Base-by-base conservation (phyloP, 2,888 invertebrate species). In the Pyrrhia umbra region DNA sequence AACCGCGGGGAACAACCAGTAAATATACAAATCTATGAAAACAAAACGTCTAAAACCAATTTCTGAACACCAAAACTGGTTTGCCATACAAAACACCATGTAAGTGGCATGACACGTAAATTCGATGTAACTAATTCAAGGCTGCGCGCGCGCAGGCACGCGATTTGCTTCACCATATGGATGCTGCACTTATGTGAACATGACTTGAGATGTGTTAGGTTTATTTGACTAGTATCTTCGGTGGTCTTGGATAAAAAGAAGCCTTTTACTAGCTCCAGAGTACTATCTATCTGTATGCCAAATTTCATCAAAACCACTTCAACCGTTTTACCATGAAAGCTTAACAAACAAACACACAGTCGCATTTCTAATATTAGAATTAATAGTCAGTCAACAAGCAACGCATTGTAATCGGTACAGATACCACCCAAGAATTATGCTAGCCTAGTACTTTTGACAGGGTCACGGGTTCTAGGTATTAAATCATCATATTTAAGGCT, bases 101-200 rank as follows among this genome's bases (percentile, higher is more conserved):
- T 70, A 77, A 73, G 23, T 47, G 39, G 61, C 74, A 39, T 74
- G 63, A 68, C 68, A 70, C 43, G 54, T 63, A 63, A 73, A 73
- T 77, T 50, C 47, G 39, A 67, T 77, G 74, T 49, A 61, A 66
- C 80, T 9, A 70, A 78, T 80, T 27, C 68, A 80, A 78, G 77
- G 78, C 42, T 68, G 64, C 43, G 37, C 46, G 45, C n/a, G 51
- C 49, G 68, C 69, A 21, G 56, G 40, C 70, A 62, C 52, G 54
- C 63, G 40, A 70, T 70, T 62, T 45, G 40, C 42, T 50, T 57
- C 52, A 54, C 57, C 42, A 43, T 50, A 34, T 70, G 49, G 25
- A 45, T 25, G n/a, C 16, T 50, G 16, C n/a, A 15, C 16, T 49
- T 15, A 15, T 23, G 23, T 45, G 27, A 30, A 10, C 42, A 20